Conservation (phyloP, 2,113 vertebrate species). For the Cyprinodon brontotheroides region DNA sequence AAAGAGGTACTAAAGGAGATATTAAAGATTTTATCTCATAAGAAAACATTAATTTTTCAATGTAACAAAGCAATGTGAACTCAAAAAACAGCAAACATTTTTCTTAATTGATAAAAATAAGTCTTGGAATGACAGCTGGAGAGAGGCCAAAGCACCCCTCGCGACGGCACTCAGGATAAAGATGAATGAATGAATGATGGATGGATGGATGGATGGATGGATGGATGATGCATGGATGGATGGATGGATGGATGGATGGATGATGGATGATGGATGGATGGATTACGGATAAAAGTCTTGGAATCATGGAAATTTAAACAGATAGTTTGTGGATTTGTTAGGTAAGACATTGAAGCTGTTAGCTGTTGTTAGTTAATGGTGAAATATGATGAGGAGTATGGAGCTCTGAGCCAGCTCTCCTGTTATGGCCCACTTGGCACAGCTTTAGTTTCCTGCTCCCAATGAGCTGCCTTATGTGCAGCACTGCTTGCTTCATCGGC, state of each 20-base stretch:
- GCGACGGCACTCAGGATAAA: too few relatives aligned
- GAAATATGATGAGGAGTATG: background rate
- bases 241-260: too few relatives aligned
- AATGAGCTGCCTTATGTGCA: slow-evolving; percentile 6
- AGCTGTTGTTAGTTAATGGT: background rate
- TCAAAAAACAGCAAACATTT: too few relatives aligned
- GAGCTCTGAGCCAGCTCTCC: slow-evolving; percentile 14
- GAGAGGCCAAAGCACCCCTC: too few relatives aligned
- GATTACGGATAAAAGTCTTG: too few relatives aligned
- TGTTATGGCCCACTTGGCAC: slow-evolving; percentile 47
- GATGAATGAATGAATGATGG: too few relatives aligned
- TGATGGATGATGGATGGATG: too few relatives aligned
- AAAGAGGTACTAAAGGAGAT: background rate
- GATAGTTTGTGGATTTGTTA: background rate
- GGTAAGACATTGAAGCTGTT: background rate
- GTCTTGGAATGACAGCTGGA: too few relatives aligned
- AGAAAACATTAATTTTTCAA: background rate
- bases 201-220: too few relatives aligned
- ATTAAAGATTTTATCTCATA: background rate
- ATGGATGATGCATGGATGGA: too few relatives aligned
- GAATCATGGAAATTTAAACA: background rate
- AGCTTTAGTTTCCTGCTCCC: slow-evolving; percentile 40
- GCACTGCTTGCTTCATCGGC: background rate
- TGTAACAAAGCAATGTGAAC: background rate
- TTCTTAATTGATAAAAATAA: too few relatives aligned